Percentiles rank a stretch among this genome's conserved stretches.
These are phyloP conservation scores for Catharus bicknelli DNA, from an alignment of 2,113 vertebrate species.

Conservation along the genomic window DNA sequence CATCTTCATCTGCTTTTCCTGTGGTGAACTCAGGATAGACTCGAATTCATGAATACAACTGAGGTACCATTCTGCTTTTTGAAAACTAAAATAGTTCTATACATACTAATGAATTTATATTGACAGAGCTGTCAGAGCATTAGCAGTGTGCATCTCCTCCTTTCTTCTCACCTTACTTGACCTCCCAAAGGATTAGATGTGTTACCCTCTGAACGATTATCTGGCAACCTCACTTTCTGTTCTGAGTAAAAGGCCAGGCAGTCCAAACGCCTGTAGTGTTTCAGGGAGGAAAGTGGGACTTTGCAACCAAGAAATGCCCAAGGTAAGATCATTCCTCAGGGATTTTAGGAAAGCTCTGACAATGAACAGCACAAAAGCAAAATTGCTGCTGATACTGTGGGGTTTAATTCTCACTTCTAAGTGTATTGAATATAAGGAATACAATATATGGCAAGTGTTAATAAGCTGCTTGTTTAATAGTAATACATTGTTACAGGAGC, in stretches of 20 bases:
- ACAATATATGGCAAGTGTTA: background rate
- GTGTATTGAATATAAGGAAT: background rate
- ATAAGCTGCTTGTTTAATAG: background rate
- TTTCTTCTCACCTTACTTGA: constrained; percentile 3
- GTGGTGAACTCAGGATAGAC: background rate
- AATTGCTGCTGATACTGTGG: background rate
- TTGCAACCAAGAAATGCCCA: background rate
- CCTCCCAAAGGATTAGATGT: background rate
- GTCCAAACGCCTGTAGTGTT: background rate
- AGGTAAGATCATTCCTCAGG: background rate
- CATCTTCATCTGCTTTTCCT: background rate
- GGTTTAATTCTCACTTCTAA: background rate
- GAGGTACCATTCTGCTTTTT: background rate
- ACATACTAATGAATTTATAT: background rate
- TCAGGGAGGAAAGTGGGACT: background rate
- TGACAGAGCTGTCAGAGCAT: background rate
- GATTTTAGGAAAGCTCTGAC: background rate
- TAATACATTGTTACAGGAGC: background rate
- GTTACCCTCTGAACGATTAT: background rate
- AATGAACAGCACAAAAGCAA: background rate
- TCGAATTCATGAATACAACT: background rate
- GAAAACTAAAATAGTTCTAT: background rate
- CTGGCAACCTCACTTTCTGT: background rate
- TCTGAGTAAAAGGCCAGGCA: background rate
- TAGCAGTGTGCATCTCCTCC: background rate